Percentiles rank a stretch among this genome's conserved stretches.
Evolutionary conservation across 2,797 vertebrate species (phyloP).

Genomic region (Poecile montanus): DNA sequence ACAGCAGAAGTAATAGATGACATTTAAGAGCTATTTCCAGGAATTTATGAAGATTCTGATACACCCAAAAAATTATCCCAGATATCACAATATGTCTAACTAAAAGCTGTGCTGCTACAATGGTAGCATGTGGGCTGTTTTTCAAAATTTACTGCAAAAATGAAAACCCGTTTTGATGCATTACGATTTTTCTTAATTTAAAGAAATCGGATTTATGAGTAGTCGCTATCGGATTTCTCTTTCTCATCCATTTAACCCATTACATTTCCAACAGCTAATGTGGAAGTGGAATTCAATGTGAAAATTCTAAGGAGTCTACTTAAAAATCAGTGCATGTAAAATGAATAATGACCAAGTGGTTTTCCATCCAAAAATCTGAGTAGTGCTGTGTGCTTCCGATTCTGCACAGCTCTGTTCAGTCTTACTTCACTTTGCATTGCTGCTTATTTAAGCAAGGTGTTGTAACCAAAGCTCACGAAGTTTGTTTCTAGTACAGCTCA

Average conservation of each 20-base stretch:
- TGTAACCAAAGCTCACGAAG: not conserved
- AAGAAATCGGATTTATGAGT: not conserved
- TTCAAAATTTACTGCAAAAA: not conserved
- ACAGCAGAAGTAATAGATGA: not conserved
- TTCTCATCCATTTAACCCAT: not conserved
- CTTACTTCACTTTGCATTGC: not conserved
- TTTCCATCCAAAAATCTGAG: not conserved
- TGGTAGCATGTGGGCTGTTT: accelerated
- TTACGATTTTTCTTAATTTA: not conserved
- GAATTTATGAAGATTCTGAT: not conserved
- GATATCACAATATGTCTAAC: not conserved
- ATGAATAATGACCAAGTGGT: not conserved
- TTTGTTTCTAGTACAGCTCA: not conserved
- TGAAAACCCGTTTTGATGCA: not conserved
- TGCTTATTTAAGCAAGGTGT: not conserved
- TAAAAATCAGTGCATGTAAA: not conserved
- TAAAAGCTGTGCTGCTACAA: not conserved
- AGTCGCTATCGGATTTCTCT: not conserved
- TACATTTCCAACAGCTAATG: not conserved
- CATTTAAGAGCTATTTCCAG: not conserved
- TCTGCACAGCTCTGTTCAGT: not conserved
- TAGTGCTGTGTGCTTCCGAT: not conserved
- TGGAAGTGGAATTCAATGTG: not conserved
- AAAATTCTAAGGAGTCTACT: not conserved
- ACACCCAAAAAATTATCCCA: not conserved